These are phyloP conservation scores for Campopleginae sp. DNA, from an alignment of 2,888 invertebrate genomes.

Conservation along the genomic window DNA sequence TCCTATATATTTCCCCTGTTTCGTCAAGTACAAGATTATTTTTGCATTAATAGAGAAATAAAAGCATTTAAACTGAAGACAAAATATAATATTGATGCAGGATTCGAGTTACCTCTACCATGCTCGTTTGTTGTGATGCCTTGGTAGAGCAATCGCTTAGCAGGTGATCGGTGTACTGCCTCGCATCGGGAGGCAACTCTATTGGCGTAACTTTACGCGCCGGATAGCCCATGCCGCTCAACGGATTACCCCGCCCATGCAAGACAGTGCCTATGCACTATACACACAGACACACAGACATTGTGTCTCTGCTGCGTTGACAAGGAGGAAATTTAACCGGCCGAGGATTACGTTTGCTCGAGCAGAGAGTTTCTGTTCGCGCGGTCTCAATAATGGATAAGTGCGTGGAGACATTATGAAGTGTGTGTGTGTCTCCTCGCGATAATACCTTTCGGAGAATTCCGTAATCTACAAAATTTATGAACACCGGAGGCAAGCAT, in stretches of 20 bases:
- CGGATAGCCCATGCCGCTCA: conserved; percentile 53
- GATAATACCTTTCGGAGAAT: conserved; percentile 7
- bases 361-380: conserved; percentile 23
- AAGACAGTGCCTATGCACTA: too few relatives aligned
- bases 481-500: not conserved
- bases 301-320: too few relatives aligned
- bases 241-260: conserved; percentile 18
- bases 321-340: conserved; percentile 26
- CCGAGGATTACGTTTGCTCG: conserved; percentile 43
- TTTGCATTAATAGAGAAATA: not conserved
- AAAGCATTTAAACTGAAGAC: not conserved
- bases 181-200: conserved; percentile 35
- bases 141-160: conserved; percentile 2
- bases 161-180: conserved; percentile 17
- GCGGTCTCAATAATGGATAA: conserved; percentile 31
- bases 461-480: not conserved
- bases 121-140: not conserved
- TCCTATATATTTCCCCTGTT: not conserved
- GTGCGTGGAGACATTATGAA: not conserved
- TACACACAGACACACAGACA: not conserved
- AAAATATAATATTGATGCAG: not conserved
- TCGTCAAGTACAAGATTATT: not conserved
- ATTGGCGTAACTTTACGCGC: conserved; percentile 49
- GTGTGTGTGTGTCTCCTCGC: conserved; percentile 22
- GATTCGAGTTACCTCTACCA: not conserved